Conservation (phyloP, 2,888 invertebrate genomes). For the Glomeris marginata region DNA sequence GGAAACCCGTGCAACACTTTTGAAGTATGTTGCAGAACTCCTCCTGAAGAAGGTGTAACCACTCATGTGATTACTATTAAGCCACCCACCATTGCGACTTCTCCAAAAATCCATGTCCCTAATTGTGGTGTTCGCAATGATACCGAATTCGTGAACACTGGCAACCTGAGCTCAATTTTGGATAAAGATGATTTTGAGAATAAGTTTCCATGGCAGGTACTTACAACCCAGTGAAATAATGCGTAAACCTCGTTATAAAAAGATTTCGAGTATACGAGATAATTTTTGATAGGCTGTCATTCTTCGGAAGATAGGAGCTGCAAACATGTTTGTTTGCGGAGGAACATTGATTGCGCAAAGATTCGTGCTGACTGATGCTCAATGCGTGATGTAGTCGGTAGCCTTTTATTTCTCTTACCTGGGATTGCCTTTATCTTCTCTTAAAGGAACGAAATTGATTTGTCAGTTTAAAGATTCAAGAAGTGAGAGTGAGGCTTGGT, state of each 20-base stretch:
- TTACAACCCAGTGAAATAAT: neutral
- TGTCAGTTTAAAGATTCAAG: conserved; percentile 16
- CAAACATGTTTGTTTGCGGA: conserved; percentile 54
- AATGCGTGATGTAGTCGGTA: conserved; percentile 43
- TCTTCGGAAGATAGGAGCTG: conserved; percentile 18
- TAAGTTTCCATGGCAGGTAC: conserved; percentile 23
- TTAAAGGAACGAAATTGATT: too few species aligned
- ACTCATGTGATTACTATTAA: too few species aligned
- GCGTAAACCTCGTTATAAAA: too few species aligned
- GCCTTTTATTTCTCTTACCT: neutral
- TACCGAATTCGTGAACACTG: conserved; percentile 52
- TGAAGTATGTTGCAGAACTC: too few species aligned
- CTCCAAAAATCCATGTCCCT: too few species aligned
- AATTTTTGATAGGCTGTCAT: conserved; percentile 18
- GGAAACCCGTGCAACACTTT: too few species aligned
- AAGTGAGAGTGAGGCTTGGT: conserved; percentile 48
- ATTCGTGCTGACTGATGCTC: conserved; percentile 65
- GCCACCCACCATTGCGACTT: too few species aligned
- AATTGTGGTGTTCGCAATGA: conserved; percentile 60
- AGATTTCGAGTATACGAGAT: too few species aligned
- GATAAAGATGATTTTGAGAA: conserved; percentile 37
- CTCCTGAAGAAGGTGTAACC: too few species aligned
- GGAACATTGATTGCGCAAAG: conserved; percentile 60
- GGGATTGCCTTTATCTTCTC: neutral
- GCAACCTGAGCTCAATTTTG: conserved; percentile 44